Evolutionary conservation across 2,113 vertebrate species (phyloP).

Genomic region (Hippocampus abdominalis): DNA sequence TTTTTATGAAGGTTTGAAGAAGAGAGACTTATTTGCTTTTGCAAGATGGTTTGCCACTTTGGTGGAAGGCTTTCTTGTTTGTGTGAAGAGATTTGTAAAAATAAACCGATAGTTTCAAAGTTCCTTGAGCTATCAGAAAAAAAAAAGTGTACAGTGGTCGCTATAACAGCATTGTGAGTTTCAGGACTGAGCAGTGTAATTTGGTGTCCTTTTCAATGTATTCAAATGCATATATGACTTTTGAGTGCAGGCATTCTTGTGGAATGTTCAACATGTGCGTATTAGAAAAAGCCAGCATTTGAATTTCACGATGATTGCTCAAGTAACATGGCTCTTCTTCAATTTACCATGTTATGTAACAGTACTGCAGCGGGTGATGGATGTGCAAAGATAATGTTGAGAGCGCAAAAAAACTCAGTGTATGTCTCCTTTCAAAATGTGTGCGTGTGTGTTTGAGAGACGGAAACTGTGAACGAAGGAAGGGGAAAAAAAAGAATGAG

Average conservation of each 20-base stretch:
- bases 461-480: slow-evolving; percentile 1
- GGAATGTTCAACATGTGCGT: neutral
- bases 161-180: slow-evolving; percentile 6
- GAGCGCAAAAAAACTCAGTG: slow-evolving; percentile 48
- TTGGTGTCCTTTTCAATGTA: no score
- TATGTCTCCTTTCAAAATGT: neutral
- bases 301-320: neutral
- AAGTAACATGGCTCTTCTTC: neutral
- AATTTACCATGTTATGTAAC: slow-evolving; percentile 56
- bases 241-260: no score
- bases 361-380: slow-evolving; percentile 43
- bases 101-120: no score
- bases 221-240: no score
- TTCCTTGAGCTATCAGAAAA: no score
- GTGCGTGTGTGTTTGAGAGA: neutral
- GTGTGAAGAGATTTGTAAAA: no score
- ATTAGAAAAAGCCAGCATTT: neutral
- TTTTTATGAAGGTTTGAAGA: no score
- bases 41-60: no score
- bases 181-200: neutral
- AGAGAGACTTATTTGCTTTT: no score
- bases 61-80: no score
- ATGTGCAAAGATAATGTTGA: slow-evolving; percentile 25
- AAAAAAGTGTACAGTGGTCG: slow-evolving; percentile 8
- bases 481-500: slow-evolving; percentile 23